Conservation (phyloP, 2,113 vertebrate genomes). For the Peucedramus taeniatus region DNA sequence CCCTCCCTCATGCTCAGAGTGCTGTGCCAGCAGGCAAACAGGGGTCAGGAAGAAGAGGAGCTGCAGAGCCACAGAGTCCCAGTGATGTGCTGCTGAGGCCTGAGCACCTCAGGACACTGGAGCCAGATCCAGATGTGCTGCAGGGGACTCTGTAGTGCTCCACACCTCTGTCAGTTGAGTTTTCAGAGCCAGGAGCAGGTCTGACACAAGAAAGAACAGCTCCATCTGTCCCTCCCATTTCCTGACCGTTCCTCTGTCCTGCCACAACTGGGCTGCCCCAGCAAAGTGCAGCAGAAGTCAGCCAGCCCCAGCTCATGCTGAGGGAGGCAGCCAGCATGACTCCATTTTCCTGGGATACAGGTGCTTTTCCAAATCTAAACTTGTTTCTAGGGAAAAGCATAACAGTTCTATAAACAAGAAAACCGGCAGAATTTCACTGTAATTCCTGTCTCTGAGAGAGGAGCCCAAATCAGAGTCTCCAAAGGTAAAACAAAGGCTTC, state of each 20-base stretch:
- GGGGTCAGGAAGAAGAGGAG: neutral
- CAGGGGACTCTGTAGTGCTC: neutral
- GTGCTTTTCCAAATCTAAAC: neutral
- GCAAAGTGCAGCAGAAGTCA: neutral
- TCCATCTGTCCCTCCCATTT: neutral
- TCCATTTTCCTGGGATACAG: neutral
- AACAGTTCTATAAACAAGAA: neutral
- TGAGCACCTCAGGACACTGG: neutral
- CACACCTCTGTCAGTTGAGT: neutral
- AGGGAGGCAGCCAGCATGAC: neutral
- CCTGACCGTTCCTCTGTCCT: neutral
- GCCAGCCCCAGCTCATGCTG: neutral
- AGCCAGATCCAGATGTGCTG: neutral
- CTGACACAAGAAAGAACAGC: neutral
- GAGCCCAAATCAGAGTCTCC: neutral
- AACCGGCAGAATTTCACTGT: neutral
- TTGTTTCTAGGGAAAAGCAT: neutral
- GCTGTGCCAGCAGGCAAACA: neutral
- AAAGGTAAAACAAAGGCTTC: neutral
- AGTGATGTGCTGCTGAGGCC: neutral
- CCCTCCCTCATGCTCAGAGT: neutral
- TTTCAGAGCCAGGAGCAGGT: neutral
- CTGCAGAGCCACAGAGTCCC: neutral
- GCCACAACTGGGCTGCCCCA: neutral
- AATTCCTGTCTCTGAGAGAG: neutral